Percentiles rank a stretch among this genome's conserved stretches.
These are phyloP conservation scores for Fringilla coelebs DNA, from an alignment of 2,797 vertebrate species.

Conservation along the genomic window DNA sequence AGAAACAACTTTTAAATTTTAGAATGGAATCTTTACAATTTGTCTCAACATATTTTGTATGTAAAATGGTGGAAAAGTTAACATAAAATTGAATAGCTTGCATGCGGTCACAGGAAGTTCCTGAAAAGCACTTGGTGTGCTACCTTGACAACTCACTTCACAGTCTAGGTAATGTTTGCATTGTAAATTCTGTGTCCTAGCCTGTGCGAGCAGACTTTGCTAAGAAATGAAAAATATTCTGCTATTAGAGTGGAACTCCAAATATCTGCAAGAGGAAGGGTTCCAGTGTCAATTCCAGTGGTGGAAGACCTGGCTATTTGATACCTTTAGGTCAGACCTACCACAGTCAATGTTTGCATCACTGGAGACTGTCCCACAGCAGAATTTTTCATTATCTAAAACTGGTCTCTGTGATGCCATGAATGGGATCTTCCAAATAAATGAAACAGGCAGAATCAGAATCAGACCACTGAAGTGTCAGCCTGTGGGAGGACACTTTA, in stretches of 20 bases:
- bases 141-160: background rate
- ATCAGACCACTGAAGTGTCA: background rate
- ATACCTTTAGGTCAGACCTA: background rate
- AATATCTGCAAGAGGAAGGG: background rate
- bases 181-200: background rate
- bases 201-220: background rate
- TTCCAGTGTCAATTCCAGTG: background rate
- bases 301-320: background rate
- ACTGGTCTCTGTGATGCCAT: background rate
- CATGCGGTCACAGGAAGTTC: background rate
- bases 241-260: background rate
- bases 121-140: background rate
- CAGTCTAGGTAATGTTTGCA: background rate
- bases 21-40: background rate
- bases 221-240: background rate
- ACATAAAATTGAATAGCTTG: background rate
- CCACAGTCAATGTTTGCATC: background rate
- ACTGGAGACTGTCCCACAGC: background rate
- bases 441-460: background rate
- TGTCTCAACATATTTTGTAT: background rate
- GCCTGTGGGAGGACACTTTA: background rate
- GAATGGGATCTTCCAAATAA: background rate
- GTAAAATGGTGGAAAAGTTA: background rate
- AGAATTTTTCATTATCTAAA: background rate
- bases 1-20: background rate